A percentile compares a stretch with the other conserved stretches of the same genome.
Conservation (phyloP, 2,797 vertebrate species). For the Syngnathus acus region DNA sequence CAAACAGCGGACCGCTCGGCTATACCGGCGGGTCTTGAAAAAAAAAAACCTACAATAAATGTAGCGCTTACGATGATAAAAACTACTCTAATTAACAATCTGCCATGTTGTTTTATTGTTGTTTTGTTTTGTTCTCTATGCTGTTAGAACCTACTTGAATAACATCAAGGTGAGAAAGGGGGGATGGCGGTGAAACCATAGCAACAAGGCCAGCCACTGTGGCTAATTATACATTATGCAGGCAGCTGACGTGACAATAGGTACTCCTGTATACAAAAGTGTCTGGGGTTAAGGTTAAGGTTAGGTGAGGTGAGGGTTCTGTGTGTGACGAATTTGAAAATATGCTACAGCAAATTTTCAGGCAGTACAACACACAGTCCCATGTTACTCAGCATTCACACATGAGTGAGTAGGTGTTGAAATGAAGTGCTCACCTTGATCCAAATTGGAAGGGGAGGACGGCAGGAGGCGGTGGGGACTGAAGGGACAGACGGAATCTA, state of each 20-base stretch:
- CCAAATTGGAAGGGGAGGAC: not conserved
- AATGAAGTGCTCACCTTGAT: not conserved
- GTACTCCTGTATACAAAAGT: not conserved
- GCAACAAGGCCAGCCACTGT: constrained; percentile 1
- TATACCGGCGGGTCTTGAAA: constrained; percentile 12
- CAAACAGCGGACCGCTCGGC: constrained; percentile 26
- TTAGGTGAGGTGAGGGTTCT: not conserved
- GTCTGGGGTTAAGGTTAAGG: not conserved
- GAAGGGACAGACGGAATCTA: constrained; percentile 50
- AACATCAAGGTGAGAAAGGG: constrained; percentile 28
- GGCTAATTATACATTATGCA: not conserved
- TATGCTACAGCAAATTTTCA: not conserved
- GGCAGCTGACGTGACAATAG: not conserved
- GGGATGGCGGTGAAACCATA: not conserved
- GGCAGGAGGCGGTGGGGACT: not conserved
- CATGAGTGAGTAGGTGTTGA: not conserved
- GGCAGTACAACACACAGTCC: not conserved
- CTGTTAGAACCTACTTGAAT: constrained; percentile 13
- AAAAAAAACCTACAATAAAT: not conserved
- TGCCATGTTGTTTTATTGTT: not conserved
- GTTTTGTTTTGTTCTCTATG: constrained; percentile 8
- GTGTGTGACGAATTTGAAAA: not conserved
- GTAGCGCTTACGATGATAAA: constrained; percentile 14
- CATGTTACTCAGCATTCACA: not conserved
- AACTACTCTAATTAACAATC: constrained; percentile 19